Conservation (phyloP, 2,797 vertebrate species). For the Oryzias dopingdopingensis region DNA sequence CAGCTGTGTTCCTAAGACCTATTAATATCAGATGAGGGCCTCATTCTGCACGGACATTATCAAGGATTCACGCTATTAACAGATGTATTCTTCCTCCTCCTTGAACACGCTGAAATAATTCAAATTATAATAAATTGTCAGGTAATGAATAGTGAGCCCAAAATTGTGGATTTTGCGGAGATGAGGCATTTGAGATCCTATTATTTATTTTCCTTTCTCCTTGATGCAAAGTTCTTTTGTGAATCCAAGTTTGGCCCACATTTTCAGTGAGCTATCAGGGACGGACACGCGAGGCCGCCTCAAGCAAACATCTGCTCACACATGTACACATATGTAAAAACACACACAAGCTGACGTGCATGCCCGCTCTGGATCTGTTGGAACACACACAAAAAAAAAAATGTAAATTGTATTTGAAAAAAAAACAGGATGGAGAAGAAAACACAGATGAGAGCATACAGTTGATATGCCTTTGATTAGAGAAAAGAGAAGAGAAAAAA, state of each 20-base stretch:
- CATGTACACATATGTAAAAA: constrained; percentile 81
- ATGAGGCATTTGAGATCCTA: constrained; percentile 45
- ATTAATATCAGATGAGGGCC: constrained; percentile 70
- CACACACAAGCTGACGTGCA: constrained; percentile 63
- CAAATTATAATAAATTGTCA: constrained; percentile 72
- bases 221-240: constrained; percentile 70
- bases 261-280: constrained; percentile 69
- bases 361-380: constrained; percentile 40
- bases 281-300: constrained; percentile 67
- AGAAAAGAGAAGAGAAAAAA: constrained; percentile 34
- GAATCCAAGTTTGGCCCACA: constrained; percentile 70
- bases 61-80: constrained; percentile 67
- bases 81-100: constrained; percentile 76
- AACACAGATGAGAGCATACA: constrained; percentile 23
- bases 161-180: constrained; percentile 52
- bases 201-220: constrained; percentile 60
- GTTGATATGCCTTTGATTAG: constrained; percentile 28
- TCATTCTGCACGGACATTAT: constrained; percentile 63
- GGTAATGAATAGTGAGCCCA: constrained; percentile 64
- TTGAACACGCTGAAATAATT: constrained; percentile 73
- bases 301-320: constrained; percentile 78
- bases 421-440: constrained; percentile 2
- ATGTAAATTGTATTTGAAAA: constrained; percentile 2
- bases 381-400: constrained; percentile 30
- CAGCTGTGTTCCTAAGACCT: constrained; percentile 64